phyloP scores from a whole-genome alignment of 2,888 invertebrate species.

The Dermolepida albohirtum region DNA sequence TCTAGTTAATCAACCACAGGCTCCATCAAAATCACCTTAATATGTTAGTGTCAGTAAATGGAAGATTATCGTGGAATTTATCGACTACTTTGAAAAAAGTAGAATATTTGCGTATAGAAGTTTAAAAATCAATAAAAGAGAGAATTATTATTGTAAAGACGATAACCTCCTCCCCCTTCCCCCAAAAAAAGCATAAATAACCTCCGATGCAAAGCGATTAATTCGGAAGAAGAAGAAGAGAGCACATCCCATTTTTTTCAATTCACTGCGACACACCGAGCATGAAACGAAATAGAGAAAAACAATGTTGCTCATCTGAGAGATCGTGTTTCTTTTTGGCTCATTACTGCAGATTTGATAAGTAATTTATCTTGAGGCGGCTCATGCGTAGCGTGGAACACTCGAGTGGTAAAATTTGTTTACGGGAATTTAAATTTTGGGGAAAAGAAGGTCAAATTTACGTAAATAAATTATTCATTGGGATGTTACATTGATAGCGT shows the following conservation, averaged over 20 bases:
- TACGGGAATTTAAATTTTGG: conserved; percentile 5
- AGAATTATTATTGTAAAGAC: no score
- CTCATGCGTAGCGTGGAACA: conserved; percentile 12
- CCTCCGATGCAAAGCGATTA: not conserved
- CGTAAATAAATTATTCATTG: conserved; percentile 21
- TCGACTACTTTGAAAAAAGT: no score
- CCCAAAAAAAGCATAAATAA: no score
- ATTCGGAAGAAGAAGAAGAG: not conserved
- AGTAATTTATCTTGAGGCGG: conserved; percentile 14
- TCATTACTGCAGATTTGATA: conserved; percentile 24
- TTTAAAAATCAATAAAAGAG: no score
- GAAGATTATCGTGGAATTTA: no score
- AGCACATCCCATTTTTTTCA: not conserved
- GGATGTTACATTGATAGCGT: not conserved
- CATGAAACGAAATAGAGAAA: conserved; percentile 24
- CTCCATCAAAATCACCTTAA: no score
- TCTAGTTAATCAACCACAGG: no score
- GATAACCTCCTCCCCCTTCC: no score
- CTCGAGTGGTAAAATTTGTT: conserved; percentile 24
- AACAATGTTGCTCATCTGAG: conserved; percentile 14
- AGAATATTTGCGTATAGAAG: no score
- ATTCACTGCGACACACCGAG: not conserved
- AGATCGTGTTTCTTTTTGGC: conserved; percentile 11
- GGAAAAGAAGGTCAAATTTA: conserved; percentile 10
- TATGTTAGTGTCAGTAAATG: no score